A percentile compares a stretch with the other conserved stretches of the same genome.
Evolutionary conservation across 2,888 invertebrate genomes (phyloP).

Genomic region (Drosophila lutescens): DNA sequence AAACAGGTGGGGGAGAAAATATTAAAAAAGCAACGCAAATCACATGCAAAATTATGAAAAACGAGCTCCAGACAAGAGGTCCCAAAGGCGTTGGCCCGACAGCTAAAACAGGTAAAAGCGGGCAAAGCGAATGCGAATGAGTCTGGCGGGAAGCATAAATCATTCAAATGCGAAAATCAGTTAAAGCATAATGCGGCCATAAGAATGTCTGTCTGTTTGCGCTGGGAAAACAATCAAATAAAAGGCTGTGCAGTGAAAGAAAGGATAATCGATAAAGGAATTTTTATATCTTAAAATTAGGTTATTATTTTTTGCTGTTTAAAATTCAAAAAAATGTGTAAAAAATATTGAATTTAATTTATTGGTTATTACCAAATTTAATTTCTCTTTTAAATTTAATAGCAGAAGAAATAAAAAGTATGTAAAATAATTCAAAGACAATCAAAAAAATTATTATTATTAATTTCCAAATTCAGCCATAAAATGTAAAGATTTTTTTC

Average conservation of each 20-base stretch:
- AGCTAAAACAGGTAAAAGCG: slow-evolving; percentile 40
- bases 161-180: slow-evolving; percentile 75
- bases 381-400: too few species aligned
- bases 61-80: slow-evolving; percentile 57
- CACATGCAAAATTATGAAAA: slow-evolving; percentile 75
- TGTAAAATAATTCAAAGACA: too few species aligned
- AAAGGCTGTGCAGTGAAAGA: slow-evolving; percentile 10
- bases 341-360: too few species aligned
- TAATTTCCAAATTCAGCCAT: too few species aligned
- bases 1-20: slow-evolving; percentile 1
- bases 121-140: slow-evolving; percentile 60
- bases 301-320: too few species aligned
- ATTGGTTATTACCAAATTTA: too few species aligned
- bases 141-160: slow-evolving; percentile 75
- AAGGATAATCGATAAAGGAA: background rate
- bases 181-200: slow-evolving; percentile 68
- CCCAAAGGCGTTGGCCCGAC: slow-evolving; percentile 48
- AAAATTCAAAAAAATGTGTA: too few species aligned
- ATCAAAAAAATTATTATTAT: too few species aligned
- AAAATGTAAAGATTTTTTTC: background rate
- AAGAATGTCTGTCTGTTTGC: slow-evolving; percentile 37
- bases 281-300: background rate
- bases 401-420: too few species aligned
- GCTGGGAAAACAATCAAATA: slow-evolving; percentile 30
- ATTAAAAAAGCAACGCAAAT: slow-evolving; percentile 56